Base-by-base conservation (phyloP, 2,797 vertebrate species). In the Micrastur ruficollis region DNA sequence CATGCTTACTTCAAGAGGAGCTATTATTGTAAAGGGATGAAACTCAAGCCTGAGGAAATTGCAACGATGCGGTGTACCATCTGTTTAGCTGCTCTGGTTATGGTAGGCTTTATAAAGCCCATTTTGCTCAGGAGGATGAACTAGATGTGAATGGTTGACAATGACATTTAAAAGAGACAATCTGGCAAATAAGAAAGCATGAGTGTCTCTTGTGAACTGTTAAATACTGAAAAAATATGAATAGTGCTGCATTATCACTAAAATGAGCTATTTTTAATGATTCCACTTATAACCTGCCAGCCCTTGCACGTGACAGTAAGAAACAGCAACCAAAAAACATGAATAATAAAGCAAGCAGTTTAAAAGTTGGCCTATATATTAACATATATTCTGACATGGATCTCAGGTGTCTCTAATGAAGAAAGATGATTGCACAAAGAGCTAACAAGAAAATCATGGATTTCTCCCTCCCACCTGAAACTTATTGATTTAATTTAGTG, bases 201-300 rank as follows among this genome's bases (percentile, higher is more conserved):
- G 38, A 78, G 34, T 88, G 58, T 92, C 84, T 94, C 91, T 84
- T 56, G 81, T 88, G 75, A 81, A 91, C 84, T 85, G 85, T 92
- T 94, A 96, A 88, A 94, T 91, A 75, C 81, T n/a, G 11, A 95
- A 92, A 93, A 94, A 94, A 93, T 93, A 94, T 88, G 86, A 93
- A 79, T 55, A 85, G 68, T 78, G n/a, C 68, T 91, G 56, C 83
- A 81, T 85, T 95, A 66, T 88, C 96, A 91, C 86, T 94, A 90
- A 93, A 94, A 93, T 74, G 84, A 93, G 86, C 65, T 97, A 90
- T 93, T 96, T 97, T 96, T 93, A 97, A 91, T 86, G 72, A 87
- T 86, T 90, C 90, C 62, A 55, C 93, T 94, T 95, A 79, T 34
- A 97, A 82, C 68, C 71, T 1, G 0, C 75, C 84, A 97, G 55